Conservation (phyloP, 2,888 invertebrate genomes). For the Drosophila sordidula region DNA sequence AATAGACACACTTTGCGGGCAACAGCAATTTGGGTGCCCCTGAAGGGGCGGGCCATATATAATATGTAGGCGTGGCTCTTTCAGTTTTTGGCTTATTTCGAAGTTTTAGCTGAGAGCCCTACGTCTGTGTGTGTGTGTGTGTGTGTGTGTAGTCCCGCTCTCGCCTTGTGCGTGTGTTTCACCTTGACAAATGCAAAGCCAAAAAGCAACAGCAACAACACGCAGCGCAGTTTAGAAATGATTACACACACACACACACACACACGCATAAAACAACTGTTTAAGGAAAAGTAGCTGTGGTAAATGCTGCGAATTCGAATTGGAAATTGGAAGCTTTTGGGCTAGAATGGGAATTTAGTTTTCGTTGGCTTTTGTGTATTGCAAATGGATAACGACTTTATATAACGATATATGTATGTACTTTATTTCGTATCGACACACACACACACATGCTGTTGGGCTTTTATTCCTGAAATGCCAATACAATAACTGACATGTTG, state of each 20-base stretch:
- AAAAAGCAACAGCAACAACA: conserved; percentile 46
- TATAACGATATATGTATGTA: conserved; percentile 44
- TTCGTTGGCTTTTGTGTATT: conserved; percentile 13
- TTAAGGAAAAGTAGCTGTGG: conserved; percentile 14
- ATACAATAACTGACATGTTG: conserved; percentile 43
- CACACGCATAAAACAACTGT: conserved; percentile 22
- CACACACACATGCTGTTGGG: conserved; percentile 2
- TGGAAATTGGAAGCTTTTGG: background rate
- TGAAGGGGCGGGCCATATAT: conserved; percentile 45
- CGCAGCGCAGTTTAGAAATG: conserved; percentile 40
- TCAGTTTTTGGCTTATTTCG: conserved; percentile 55
- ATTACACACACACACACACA: conserved; percentile 43
- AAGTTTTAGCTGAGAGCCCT: conserved; percentile 47
- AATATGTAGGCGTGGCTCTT: conserved; percentile 59
- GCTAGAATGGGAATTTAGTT: conserved; percentile 2
- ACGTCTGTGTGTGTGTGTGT: conserved; percentile 12
- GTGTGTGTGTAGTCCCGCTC: conserved; percentile 35
- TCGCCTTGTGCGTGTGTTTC: conserved; percentile 43
- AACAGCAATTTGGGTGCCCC: conserved; percentile 61
- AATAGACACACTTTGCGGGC: conserved; percentile 69
- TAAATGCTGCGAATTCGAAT: conserved; percentile 8
- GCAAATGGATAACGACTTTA: conserved; percentile 58
- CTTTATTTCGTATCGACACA: conserved; percentile 13
- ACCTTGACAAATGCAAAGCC: conserved; percentile 73
- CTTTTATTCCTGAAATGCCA: conserved; percentile 54